Evolutionary conservation across 1,140 invertebrate genomes (phyloP).

Genomic region (Dendrolimus kikuchii): DNA sequence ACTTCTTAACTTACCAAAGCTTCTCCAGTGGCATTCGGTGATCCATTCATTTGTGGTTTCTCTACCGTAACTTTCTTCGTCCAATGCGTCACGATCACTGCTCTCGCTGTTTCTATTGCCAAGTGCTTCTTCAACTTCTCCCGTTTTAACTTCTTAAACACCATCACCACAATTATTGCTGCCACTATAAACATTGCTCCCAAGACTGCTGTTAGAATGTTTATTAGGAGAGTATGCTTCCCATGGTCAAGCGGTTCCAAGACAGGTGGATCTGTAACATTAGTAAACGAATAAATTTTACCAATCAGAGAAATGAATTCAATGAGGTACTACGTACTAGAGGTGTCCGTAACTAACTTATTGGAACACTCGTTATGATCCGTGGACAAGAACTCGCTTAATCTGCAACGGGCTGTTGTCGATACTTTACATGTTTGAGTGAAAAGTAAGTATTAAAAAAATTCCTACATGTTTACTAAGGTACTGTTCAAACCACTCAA

Average conservation of each 20-base stretch:
- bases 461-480: no score
- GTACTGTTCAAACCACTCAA: no score
- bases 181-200: conserved; percentile 76
- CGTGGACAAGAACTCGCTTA: no score
- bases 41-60: conserved; percentile 76
- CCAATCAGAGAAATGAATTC: no score
- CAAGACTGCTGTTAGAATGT: conserved; percentile 74
- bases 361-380: no score
- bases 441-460: no score
- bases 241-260: conserved; percentile 55
- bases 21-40: conserved; percentile 72
- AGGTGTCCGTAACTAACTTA: no score
- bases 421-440: no score
- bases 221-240: conserved; percentile 73
- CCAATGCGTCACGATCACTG: conserved; percentile 86
- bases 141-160: conserved; percentile 73
- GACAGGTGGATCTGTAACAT: conserved; percentile 51
- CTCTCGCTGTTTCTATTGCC: conserved; percentile 82
- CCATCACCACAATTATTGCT: conserved; percentile 73
- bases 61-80: conserved; percentile 93
- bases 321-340: no score
- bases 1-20: conserved; percentile 70
- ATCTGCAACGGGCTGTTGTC: no score
- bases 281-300: not conserved
- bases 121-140: conserved; percentile 84